Evolutionary conservation across 1,140 invertebrate species (phyloP), one percentile per base, ranked within the genome.

Genomic region (Phthorimaea operculella): DNA sequence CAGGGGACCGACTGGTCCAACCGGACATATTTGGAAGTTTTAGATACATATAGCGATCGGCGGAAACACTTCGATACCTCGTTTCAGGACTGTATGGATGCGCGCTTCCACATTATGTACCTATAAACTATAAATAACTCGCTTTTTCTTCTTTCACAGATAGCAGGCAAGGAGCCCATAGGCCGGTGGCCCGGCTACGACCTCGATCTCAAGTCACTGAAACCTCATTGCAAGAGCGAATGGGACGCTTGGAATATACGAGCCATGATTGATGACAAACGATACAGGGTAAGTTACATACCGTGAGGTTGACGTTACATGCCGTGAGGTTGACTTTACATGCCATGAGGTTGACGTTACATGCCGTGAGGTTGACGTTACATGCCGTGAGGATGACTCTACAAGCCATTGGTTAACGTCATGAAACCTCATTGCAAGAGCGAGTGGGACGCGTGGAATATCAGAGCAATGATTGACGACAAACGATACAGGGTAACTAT

Each of bases 191-290:
- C 81, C 0, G 64, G 61, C 0, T 82, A 81, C 36, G 74, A 72
- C 9, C 50, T 84, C 12, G 79, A 84, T 17, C 45, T 84, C 33
- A 82, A 84, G 52, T 74, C 75, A 7, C 59, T 79, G 1, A 72
- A 66, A 45, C 67, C 68, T 0, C 81, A 84, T 45, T 84, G 81
- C 44, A 57, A 57, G 14, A 76, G 70, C 12, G 76, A 81, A 54
- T 84, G 77, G 78, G 66, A 79, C 8, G 74, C 64, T 51, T 55
- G 82, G 17, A 70, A 81, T 47, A 62, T 69, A n/a, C 79, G 79
- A 33, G 68, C 70, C 0, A 69, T 82, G 6, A 70, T 79, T 12
- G 81, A 82, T 11, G 74, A 76, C 64, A 84, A 83, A 59, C 55
- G 58, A 16, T 70, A 70, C 7, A 70, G 76, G 66, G 77, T 82